Evolutionary conservation across 2,113 vertebrate genomes (phyloP).

Genomic region (Indicator indicator): DNA sequence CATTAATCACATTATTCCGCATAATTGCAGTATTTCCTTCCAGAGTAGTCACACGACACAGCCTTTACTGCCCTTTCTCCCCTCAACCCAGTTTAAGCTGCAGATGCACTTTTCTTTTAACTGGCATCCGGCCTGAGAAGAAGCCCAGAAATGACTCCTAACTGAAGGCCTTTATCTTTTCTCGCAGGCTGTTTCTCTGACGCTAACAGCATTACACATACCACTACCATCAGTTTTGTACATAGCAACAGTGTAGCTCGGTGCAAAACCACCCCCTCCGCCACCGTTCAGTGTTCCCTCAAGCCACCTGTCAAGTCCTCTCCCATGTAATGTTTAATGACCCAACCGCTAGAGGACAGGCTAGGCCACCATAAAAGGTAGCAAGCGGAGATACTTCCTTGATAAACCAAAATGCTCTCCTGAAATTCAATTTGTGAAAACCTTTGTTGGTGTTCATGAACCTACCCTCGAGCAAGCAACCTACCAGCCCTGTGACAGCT

Average conservation of each 20-base stretch:
- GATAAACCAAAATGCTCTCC: neutral
- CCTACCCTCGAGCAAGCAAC: neutral
- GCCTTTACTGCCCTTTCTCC: neutral
- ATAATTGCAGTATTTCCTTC: neutral
- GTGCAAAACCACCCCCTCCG: neutral
- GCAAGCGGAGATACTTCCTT: neutral
- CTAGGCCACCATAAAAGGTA: neutral
- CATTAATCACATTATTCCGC: neutral
- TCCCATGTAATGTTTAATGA: neutral
- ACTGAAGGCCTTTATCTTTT: neutral
- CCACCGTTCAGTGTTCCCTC: neutral
- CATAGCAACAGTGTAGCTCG: neutral
- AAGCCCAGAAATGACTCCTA: neutral
- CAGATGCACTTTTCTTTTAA: neutral
- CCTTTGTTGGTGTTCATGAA: accelerated
- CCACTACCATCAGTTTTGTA: neutral
- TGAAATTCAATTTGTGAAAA: neutral
- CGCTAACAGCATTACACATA: neutral
- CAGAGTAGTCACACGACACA: neutral
- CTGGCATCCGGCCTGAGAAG: neutral
- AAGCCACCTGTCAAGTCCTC: neutral
- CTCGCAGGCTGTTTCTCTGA: neutral
- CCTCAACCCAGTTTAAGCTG: neutral
- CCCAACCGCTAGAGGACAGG: conserved; percentile 16
- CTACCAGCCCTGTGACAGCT: neutral